Base-by-base conservation (phyloP, 2,888 invertebrate genomes). In the Eupithecia tripunctaria region DNA sequence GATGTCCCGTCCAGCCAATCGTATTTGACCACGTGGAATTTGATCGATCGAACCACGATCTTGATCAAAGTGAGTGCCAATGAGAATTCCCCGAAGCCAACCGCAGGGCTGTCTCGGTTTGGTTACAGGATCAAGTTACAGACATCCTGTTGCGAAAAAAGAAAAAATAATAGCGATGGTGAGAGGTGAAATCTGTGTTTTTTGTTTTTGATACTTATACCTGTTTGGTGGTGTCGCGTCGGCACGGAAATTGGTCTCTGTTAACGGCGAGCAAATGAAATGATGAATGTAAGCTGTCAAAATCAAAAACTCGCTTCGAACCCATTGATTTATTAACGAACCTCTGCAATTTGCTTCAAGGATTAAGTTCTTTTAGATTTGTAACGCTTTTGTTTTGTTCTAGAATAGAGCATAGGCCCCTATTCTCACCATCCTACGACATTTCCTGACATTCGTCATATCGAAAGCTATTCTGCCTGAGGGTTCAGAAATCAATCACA, bases 51-150 rank as follows among this genome's bases (percentile, higher is more conserved):
- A 64, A 41, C 38, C 21, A 21, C 41, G 63, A 38, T 64, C 64
- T 64, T 38, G 36, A 14, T 36, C 25, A 10, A 63, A 63, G 18
- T 27, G 59, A 59, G 27, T 59, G 59, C 60, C 29, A 63, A 29
- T n/a, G 63, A 63, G 64, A 32, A 63, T 63, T 63, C 63, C 63
- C 36, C 32, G 63, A 63, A 62, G 36, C 32, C n/a, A 36, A 63
- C 63, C 63, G 36, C 65, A 65, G 18, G 38, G 41, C n/a, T 36
- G 56, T 56, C 56, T 14, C 60, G 60, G 60, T 60, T 63, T 8
- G n/a, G 38, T 72, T 69, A 72, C 68, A 12, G 15, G 29, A 47
- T 73, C 67, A 36, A 27, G 67, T 73, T 70, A 70, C 67, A 64
- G 67, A 65, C 32, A 59, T 73, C 69, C 68, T 71, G 59, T 67